Conservation (phyloP, 2,113 vertebrate species). For the Panurus biarmicus region DNA sequence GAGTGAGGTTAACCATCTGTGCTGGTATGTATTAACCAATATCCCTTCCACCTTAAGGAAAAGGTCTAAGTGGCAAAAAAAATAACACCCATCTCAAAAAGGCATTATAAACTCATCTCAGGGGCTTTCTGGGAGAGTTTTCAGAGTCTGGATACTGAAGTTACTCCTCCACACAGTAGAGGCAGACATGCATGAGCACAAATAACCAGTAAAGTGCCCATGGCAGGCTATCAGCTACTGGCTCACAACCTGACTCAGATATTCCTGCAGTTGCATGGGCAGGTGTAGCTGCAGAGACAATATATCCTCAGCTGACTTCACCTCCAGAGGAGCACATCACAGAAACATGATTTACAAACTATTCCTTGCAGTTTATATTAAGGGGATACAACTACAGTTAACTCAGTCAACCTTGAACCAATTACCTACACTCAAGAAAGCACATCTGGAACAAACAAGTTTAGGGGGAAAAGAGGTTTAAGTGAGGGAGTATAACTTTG, state of each 20-base stretch:
- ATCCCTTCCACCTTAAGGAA: neutral
- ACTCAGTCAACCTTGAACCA: neutral
- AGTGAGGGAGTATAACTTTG: neutral
- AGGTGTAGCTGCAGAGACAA: neutral
- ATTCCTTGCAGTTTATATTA: neutral
- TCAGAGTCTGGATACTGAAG: neutral
- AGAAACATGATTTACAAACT: neutral
- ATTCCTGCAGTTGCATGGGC: neutral
- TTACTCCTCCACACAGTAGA: neutral
- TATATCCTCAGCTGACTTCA: neutral
- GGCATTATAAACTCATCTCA: neutral
- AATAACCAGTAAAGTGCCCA: neutral
- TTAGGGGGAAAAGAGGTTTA: neutral
- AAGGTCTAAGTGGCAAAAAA: neutral
- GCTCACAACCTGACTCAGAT: neutral
- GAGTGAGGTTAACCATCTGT: neutral
- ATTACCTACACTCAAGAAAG: neutral
- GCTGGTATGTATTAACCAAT: neutral
- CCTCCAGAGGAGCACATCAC: neutral
- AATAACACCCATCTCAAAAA: neutral
- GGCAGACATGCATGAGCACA: neutral
- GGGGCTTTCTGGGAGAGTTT: neutral
- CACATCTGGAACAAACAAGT: neutral
- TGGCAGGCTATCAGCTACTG: neutral
- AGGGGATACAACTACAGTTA: neutral